Conservation (phyloP, 1,140 invertebrate species). For the Elymnias hypermnestra region DNA sequence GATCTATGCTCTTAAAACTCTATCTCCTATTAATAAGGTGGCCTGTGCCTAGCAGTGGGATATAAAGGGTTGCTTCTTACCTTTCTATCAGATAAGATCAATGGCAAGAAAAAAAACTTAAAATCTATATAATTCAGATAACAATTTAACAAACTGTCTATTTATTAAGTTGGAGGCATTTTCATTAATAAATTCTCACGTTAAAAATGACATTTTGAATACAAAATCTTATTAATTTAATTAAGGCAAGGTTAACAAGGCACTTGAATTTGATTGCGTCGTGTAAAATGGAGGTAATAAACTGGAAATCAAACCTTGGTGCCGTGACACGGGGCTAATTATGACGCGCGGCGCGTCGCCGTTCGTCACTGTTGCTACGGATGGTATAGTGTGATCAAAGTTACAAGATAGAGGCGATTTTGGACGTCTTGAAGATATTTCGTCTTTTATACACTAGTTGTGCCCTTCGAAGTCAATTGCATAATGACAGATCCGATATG, state of each 20-base stretch:
- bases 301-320: slow-evolving; percentile 1
- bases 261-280: slow-evolving; percentile 7
- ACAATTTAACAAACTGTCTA: too few species aligned
- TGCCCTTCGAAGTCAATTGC: too few species aligned
- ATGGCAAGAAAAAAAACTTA: too few species aligned
- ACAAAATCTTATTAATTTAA: slow-evolving; percentile 1
- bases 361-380: slow-evolving; percentile 11
- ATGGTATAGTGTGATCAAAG: neutral
- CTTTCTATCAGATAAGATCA: too few species aligned
- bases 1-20: too few species aligned
- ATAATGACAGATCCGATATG: too few species aligned
- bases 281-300: slow-evolving; percentile 7
- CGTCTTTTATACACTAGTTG: too few species aligned
- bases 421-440: too few species aligned
- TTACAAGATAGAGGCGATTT: neutral
- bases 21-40: too few species aligned
- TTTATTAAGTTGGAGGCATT: neutral
- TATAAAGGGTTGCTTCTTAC: too few species aligned
- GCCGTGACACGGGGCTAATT: slow-evolving; percentile 3
- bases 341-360: neutral
- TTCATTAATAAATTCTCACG: neutral
- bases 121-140: too few species aligned
- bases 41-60: too few species aligned
- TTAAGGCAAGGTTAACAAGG: slow-evolving; percentile 8
- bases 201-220: neutral